A percentile compares a stretch with the other conserved stretches of the same genome.
phyloP scores from a whole-genome alignment of 2,797 vertebrate genomes.

The Chloroceryle inda region DNA sequence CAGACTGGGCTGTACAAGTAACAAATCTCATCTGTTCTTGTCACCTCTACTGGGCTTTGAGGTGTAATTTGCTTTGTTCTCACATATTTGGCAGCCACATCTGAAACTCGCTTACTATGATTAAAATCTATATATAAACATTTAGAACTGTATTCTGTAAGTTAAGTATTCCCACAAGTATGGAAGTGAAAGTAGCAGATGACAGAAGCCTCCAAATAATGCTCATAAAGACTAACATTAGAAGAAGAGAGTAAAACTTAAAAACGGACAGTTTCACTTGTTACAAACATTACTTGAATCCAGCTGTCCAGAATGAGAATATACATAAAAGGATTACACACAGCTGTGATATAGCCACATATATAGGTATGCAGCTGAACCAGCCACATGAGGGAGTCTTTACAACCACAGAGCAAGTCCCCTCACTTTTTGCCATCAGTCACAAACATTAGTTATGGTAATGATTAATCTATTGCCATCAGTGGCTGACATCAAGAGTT shows the following conservation, averaged over 20 bases:
- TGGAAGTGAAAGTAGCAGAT: constrained; percentile 10
- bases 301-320: not conserved
- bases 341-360: not conserved
- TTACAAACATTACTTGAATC: not conserved
- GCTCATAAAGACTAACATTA: not conserved
- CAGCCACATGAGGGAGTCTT: not conserved
- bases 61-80: not conserved
- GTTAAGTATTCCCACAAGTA: not conserved
- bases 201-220: not conserved
- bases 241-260: not conserved
- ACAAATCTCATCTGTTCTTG: not conserved
- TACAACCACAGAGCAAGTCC: not conserved
- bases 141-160: not conserved
- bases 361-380: not conserved
- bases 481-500: not conserved
- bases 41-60: not conserved
- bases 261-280: not conserved
- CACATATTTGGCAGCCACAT: not conserved
- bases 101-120: not conserved
- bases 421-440: not conserved
- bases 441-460: not conserved
- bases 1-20: not conserved
- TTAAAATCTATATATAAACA: not conserved
- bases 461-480: not conserved
- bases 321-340: not conserved